phyloP scores from a whole-genome alignment of 1,140 invertebrate genomes.

The Drosophila erecta region DNA sequence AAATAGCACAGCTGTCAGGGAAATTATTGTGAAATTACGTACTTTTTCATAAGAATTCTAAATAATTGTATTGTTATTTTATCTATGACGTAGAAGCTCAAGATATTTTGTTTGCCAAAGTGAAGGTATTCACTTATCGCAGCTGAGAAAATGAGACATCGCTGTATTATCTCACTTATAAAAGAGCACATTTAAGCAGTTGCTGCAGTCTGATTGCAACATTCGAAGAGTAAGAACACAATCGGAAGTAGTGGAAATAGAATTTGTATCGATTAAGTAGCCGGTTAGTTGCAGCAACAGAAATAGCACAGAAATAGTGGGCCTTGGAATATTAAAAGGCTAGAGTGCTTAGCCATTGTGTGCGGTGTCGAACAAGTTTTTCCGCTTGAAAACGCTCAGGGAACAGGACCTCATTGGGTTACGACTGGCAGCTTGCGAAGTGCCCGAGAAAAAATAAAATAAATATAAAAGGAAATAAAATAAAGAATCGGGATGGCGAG shows the following conservation, averaged over 20 bases:
- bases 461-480: constrained; percentile 13
- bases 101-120: constrained; percentile 13
- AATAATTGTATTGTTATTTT: constrained; percentile 23
- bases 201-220: constrained; percentile 22
- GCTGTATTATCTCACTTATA: constrained; percentile 19
- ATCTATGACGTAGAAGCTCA: neutral
- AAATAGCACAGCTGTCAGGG: neutral
- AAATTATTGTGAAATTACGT: neutral
- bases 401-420: constrained; percentile 33
- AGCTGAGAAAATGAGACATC: constrained; percentile 9
- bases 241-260: constrained; percentile 1
- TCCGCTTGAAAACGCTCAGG: constrained; percentile 23
- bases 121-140: neutral
- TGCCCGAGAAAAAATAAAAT: constrained; percentile 14
- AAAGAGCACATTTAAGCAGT: neutral
- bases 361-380: constrained; percentile 20
- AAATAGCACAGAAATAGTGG: neutral
- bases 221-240: neutral
- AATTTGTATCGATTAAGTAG: constrained; percentile 1
- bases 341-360: constrained; percentile 29
- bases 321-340: constrained; percentile 40
- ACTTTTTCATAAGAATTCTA: neutral
- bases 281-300: constrained; percentile 6
- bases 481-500: constrained; percentile 11
- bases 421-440: constrained; percentile 33